Evolutionary conservation across 2,888 invertebrate species (phyloP).

Genomic region (Anodontia alba): DNA sequence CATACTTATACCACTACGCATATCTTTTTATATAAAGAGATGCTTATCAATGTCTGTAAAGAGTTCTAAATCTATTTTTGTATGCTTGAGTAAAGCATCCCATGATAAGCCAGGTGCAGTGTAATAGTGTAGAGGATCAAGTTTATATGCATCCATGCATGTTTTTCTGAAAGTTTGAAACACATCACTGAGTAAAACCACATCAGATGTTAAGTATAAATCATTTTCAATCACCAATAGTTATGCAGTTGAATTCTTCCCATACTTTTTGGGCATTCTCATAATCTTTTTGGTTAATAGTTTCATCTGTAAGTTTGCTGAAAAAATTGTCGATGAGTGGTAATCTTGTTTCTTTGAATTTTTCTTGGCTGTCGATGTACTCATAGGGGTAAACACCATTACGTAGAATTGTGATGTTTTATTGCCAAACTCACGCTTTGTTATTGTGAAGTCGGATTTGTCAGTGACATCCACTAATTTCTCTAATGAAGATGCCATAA

Average conservation of each 20-base stretch:
- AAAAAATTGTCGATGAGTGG: conserved; percentile 50
- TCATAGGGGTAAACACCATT: conserved; percentile 52
- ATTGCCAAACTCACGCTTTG: conserved; percentile 19
- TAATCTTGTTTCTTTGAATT: conserved; percentile 45
- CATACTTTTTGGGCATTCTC: conserved; percentile 62
- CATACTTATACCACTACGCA: conserved; percentile 59
- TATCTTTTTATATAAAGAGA: conserved; percentile 58
- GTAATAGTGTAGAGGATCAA: conserved; percentile 74
- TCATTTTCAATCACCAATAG: conserved; percentile 70
- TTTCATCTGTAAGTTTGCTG: conserved; percentile 44
- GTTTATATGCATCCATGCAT: conserved; percentile 63
- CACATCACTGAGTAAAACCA: conserved; percentile 75
- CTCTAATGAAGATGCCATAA: conserved; percentile 40
- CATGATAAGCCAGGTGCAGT: conserved; percentile 76
- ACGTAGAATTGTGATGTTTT: conserved; percentile 14
- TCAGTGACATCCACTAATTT: conserved; percentile 38
- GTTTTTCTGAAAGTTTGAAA: conserved; percentile 78
- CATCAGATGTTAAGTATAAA: conserved; percentile 68
- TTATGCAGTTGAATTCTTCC: conserved; percentile 45
- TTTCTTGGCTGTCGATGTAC: conserved; percentile 26
- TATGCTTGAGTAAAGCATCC: conserved; percentile 75
- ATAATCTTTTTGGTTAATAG: conserved; percentile 57
- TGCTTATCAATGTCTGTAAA: conserved; percentile 73
- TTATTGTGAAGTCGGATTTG: conserved; percentile 21
- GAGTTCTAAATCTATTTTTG: conserved; percentile 68